Evolutionary conservation across 2,113 vertebrate species (phyloP).

Genomic region (Coptodon rendalli): DNA sequence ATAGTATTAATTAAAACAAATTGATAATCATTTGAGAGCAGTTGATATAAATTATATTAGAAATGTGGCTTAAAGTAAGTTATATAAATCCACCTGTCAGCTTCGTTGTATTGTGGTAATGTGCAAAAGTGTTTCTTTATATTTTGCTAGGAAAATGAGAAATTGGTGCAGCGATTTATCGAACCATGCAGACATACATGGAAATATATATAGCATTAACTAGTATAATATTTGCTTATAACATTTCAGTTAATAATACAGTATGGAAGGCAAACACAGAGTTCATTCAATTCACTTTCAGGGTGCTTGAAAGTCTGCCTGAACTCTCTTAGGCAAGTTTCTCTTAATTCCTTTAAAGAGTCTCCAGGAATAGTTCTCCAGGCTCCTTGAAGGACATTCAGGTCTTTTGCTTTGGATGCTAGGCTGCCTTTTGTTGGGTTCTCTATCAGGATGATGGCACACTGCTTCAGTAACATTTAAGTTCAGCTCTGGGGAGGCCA

Average conservation of each 20-base stretch:
- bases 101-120: background rate
- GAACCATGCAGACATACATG: background rate
- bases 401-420: background rate
- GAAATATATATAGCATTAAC: background rate
- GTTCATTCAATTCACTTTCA: background rate
- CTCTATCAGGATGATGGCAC: background rate
- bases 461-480: too few relatives aligned
- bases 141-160: background rate
- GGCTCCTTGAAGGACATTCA: background rate
- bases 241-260: background rate
- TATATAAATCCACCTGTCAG: background rate
- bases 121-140: background rate
- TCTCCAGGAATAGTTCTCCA: background rate
- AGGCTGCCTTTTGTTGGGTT: background rate
- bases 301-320: background rate
- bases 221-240: background rate
- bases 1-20: background rate
- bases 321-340: background rate
- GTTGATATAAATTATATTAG: background rate
- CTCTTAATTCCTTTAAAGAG: background rate
- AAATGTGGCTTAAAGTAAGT: background rate
- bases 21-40: background rate
- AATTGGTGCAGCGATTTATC: background rate
- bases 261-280: background rate
- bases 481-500: too few relatives aligned